Conservation (phyloP, 2,888 invertebrate species). For the Eudemis profundana region DNA sequence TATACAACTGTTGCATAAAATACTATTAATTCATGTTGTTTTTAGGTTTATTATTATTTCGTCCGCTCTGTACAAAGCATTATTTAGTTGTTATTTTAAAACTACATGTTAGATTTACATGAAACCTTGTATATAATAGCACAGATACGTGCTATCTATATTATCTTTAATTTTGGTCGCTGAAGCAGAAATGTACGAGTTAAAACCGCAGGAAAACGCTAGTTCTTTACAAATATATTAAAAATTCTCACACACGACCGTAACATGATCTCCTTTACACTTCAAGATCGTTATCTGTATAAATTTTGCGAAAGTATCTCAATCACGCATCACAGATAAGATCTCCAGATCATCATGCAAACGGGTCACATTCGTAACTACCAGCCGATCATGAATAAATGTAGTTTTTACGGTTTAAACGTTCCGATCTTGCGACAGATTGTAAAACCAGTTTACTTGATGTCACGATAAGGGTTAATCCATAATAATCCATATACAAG, state of each 20-base stretch:
- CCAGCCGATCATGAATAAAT: constrained; percentile 39
- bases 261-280: constrained; percentile 14
- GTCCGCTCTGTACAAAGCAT: too few relatives aligned
- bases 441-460: constrained; percentile 47
- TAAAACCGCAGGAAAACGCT: too few relatives aligned
- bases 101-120: too few relatives aligned
- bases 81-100: too few relatives aligned
- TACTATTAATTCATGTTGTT: too few relatives aligned
- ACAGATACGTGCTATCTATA: too few relatives aligned
- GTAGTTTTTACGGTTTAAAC: constrained; percentile 42
- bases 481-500: too few relatives aligned
- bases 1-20: too few relatives aligned
- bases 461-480: constrained; percentile 49
- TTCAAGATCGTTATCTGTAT: constrained; percentile 11
- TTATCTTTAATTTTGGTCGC: too few relatives aligned
- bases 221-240: neutral
- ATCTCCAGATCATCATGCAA: constrained; percentile 32
- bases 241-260: neutral
- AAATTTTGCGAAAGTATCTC: constrained; percentile 33
- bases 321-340: constrained; percentile 15
- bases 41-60: too few relatives aligned
- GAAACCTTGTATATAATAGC: too few relatives aligned
- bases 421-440: constrained; percentile 51
- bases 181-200: too few relatives aligned
- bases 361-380: constrained; percentile 46